Evolutionary conservation across 2,888 invertebrate genomes (phyloP).

Genomic region (Baccha elongata): DNA sequence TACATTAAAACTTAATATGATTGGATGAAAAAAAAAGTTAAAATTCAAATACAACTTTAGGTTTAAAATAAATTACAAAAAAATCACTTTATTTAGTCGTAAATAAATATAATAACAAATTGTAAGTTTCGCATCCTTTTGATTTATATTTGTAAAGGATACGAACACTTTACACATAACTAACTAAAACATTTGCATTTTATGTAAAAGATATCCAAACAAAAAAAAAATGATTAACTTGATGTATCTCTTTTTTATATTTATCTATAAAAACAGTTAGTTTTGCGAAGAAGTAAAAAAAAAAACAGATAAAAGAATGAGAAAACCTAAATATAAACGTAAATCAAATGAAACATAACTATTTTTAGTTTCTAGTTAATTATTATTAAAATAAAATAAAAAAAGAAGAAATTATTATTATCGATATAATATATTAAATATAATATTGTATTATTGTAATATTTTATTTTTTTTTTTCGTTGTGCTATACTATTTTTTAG

Average conservation of each 20-base stretch:
- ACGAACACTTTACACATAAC: slow-evolving; percentile 50
- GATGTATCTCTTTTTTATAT: slow-evolving; percentile 73
- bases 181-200: slow-evolving; percentile 50
- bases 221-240: slow-evolving; percentile 51
- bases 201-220: slow-evolving; percentile 52
- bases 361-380: slow-evolving; percentile 73
- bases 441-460: slow-evolving; percentile 57
- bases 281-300: slow-evolving; percentile 73
- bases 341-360: slow-evolving; percentile 70
- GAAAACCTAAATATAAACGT: slow-evolving; percentile 61
- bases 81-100: slow-evolving; percentile 68
- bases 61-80: slow-evolving; percentile 59
- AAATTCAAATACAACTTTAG: slow-evolving; percentile 69
- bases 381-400: slow-evolving; percentile 56
- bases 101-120: slow-evolving; percentile 34
- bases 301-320: slow-evolving; percentile 44
- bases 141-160: slow-evolving; percentile 62
- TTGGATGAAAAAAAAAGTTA: slow-evolving; percentile 43
- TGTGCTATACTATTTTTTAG: slow-evolving; percentile 71
- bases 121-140: slow-evolving; percentile 67
- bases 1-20: slow-evolving; percentile 67
- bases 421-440: slow-evolving; percentile 27
- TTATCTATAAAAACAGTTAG: slow-evolving; percentile 75
- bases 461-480: slow-evolving; percentile 53
- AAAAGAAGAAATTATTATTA: slow-evolving; percentile 9